phyloP scores from a whole-genome alignment of 2,797 vertebrate genomes.

The Perodicticus potto region DNA sequence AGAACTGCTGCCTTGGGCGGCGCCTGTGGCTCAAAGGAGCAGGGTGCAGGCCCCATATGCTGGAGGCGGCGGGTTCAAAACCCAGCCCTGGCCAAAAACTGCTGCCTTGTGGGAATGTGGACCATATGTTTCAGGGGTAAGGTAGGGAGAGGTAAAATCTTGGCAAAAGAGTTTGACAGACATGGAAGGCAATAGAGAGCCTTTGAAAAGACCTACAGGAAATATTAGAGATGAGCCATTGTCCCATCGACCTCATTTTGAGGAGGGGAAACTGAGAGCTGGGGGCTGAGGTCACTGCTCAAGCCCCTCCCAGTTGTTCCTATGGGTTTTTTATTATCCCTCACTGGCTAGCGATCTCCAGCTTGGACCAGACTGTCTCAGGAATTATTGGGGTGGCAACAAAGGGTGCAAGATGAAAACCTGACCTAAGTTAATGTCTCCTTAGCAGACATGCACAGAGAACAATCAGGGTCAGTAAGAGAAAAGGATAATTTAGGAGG shows the following conservation, averaged over 20 bases:
- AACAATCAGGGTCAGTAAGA: slow-evolving; percentile 47
- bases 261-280: not conserved
- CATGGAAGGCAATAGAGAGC: not conserved
- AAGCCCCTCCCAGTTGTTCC: not conserved
- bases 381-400: not conserved
- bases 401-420: slow-evolving; percentile 33
- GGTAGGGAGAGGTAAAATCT: not conserved
- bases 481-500: slow-evolving; percentile 70
- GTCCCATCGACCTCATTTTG: not conserved
- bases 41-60: too few relatives aligned
- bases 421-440: slow-evolving; percentile 10
- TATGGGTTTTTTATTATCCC: not conserved
- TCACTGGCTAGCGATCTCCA: not conserved
- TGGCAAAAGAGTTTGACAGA: not conserved
- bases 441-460: not conserved
- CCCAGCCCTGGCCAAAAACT: not conserved
- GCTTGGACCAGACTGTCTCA: not conserved
- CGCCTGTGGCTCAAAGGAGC: too few relatives aligned
- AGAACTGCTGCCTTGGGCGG: not conserved
- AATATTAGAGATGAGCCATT: not conserved
- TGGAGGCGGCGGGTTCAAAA: too few relatives aligned
- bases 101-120: not conserved
- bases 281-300: not conserved
- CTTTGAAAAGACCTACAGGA: not conserved
- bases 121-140: not conserved